Evolutionary conservation across 1,140 invertebrate genomes (phyloP), one percentile per base, ranked within the genome.

Genomic region (Caenorhabditis briggsae): DNA sequence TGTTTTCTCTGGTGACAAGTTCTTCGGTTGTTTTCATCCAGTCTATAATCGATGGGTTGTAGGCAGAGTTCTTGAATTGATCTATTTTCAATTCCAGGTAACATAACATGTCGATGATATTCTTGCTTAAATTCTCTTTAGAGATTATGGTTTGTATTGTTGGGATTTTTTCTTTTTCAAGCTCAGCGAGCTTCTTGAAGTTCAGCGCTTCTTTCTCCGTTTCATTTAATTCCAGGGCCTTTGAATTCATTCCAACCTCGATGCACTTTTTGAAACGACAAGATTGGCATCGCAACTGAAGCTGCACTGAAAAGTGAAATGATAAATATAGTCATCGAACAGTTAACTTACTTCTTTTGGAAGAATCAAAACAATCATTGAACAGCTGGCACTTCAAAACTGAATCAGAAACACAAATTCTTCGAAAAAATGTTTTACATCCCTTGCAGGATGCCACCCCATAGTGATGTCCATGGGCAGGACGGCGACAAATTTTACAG

Each of bases 241-340:
- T 16, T 5, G 18, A n/a, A 23, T 59, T 59, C 56, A 59, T 59
- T 0, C 56, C 56, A 59, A 59, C 56, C 16, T 59, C 56, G 18
- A 59, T n/a, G 56, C 56, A 59, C n/a, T 59, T 59, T 59, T 23
- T n/a, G 20, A 20, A 59, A n/a, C 56, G 14, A 59, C 56, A 59
- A n/a, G 56, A 14, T 59, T 23, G 18, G n/a, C 56, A 59, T 20
- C 56, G 56, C n/a, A 59, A 20, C 9, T 59, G 20, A 20, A 23
- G n/a, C n/a, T 59, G 18, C 0, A 5, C 56, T 59, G 56, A 59
- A 59, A 55, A 59, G 1, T n/a, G 18, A 59, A 5, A 59, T 8
- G 8, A n/a, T n/a, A n/a, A 20, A 20, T 59, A 2, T 59, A 2
- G n/a, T 3, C 5, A n/a, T 20, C 18, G n/a, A 59, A 20, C 9